Evolutionary conservation across 1,140 invertebrate genomes (phyloP).

Genomic region (Pseudomyrmex concolor): DNA sequence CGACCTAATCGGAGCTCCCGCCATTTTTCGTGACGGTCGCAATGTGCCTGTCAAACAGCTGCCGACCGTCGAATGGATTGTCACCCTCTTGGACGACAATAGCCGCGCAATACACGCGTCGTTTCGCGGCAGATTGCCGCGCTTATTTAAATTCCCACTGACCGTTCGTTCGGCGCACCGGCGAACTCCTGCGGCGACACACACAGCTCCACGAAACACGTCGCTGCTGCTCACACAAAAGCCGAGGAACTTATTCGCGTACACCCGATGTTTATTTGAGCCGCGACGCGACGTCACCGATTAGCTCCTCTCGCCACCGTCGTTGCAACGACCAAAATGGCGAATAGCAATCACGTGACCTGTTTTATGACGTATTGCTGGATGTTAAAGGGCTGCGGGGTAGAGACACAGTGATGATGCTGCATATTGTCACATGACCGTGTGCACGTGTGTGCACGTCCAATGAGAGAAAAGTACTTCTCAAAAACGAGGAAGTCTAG

Average conservation of each 20-base stretch:
- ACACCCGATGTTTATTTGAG: slow-evolving; percentile 81
- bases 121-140: slow-evolving; percentile 68
- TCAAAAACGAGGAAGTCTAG: slow-evolving; percentile 68
- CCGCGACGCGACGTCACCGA: slow-evolving; percentile 82
- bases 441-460: slow-evolving; percentile 72
- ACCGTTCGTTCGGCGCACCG: slow-evolving; percentile 73
- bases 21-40: slow-evolving; percentile 74
- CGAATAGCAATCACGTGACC: slow-evolving; percentile 79
- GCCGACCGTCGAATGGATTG: slow-evolving; percentile 68
- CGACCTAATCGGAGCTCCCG: slow-evolving; percentile 65
- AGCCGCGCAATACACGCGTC: slow-evolving; percentile 63
- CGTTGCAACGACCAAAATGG: slow-evolving; percentile 83
- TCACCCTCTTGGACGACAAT: slow-evolving; percentile 74
- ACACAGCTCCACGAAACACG: slow-evolving; percentile 66
- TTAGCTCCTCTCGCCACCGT: slow-evolving; percentile 75
- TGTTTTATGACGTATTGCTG: slow-evolving; percentile 75
- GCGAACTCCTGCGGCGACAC: slow-evolving; percentile 72
- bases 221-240: slow-evolving; percentile 63
- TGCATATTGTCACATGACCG: slow-evolving; percentile 70
- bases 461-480: slow-evolving; percentile 63
- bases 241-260: slow-evolving; percentile 72
- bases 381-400: slow-evolving; percentile 72
- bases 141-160: slow-evolving; percentile 78
- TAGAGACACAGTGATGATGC: slow-evolving; percentile 58
- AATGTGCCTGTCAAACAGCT: slow-evolving; percentile 75